Evolutionary conservation across 2,888 invertebrate species (phyloP), one percentile per base, ranked within the genome.

Genomic region (Hypercompe scribonia): DNA sequence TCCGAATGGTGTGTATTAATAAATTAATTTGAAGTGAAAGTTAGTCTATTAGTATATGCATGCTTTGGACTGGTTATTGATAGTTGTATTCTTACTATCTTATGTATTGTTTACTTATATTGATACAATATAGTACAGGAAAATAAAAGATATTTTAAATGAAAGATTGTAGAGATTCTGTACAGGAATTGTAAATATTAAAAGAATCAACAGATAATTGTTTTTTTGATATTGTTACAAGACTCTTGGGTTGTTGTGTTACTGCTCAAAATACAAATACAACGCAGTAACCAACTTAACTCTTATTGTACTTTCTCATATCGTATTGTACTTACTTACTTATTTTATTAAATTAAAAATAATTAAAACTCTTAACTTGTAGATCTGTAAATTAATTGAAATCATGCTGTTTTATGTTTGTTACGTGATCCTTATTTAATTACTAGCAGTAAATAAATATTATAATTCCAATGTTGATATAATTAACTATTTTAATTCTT

Each of bases 1-100:
- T 50, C 73, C 82, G n/a, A 84, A 84, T 68, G 79, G 87, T 84
- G 83, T 34, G 69, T 69, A 69, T 58, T 4, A 31, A 34, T 54
- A 7, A 28, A 46, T 36, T 28, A 5, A 66, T 73, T 73, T 21
- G 70, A 71, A 78, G 84, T 78, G 84, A 80, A 84, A 86, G 81
- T 83, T 73, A 66, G 50, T 78, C 68, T 63, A n/a, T 21, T 28
- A 31, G 54, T 21, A 1, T 34, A 46, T n/a, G n/a, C 24, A 63
- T 33, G 70, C 18, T 33, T 70, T 46, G 42, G n/a, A 42, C 15
- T 5, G 42, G 31, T 70, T 61, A 15, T 70, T 46, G 69, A 46
- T 63, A 24, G 33, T 46, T 34, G 42, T 46, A 21, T 42, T 58
- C 58, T 28, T 4, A 58, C 28, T 58, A 58, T 61, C 18, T 61